phyloP scores from a whole-genome alignment of 2,113 vertebrate genomes.

The Cariama cristata region DNA sequence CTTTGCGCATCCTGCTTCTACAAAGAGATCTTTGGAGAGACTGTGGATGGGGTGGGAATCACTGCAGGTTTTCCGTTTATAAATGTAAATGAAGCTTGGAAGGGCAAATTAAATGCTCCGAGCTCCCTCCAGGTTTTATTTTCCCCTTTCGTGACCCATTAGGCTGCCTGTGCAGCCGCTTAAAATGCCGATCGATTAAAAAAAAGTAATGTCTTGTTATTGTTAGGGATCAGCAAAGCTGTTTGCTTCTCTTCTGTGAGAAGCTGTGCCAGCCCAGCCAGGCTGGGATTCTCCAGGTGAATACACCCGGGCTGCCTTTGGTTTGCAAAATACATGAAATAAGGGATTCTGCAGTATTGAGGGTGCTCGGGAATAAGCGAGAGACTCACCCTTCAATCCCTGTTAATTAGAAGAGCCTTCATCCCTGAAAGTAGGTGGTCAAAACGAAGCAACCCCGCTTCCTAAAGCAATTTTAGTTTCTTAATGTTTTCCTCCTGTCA shows the following conservation, averaged over 20 bases:
- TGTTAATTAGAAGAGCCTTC: background rate
- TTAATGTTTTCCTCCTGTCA: background rate
- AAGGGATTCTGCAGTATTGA: background rate
- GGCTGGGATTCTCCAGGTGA: background rate
- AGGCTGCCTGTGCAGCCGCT: rapidly evolving
- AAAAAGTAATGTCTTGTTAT: rapidly evolving
- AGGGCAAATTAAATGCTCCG: rapidly evolving
- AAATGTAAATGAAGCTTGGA: background rate
- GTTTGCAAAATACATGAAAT: background rate
- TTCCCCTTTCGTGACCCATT: background rate
- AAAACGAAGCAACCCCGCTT: background rate
- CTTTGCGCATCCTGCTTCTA: rapidly evolving
- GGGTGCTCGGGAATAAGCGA: background rate
- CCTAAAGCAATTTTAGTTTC: background rate
- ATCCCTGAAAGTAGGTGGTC: background rate
- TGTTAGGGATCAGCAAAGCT: background rate
- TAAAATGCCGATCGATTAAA: background rate
- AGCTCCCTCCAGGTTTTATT: background rate
- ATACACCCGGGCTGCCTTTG: background rate
- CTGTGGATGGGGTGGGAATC: rapidly evolving
- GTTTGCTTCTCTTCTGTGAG: background rate
- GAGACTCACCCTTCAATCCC: background rate
- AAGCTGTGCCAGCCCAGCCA: background rate
- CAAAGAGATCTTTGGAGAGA: background rate
- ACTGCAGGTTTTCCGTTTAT: rapidly evolving